phyloP scores from a whole-genome alignment of 2,113 vertebrate species.

The Maccullochella peelii region DNA sequence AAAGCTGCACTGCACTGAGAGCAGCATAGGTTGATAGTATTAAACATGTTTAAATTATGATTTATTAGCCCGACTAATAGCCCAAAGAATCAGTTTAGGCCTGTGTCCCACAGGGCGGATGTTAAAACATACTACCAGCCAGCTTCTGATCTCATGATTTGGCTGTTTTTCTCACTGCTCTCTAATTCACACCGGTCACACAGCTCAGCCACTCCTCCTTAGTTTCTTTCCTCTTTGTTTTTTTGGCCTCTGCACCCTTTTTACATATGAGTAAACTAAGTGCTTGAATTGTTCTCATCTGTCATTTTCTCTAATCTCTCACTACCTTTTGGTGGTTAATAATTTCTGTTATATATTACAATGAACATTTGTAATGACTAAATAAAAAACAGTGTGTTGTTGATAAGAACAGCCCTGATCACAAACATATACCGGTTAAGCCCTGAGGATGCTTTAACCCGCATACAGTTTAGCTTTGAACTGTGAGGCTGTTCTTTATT shows the following conservation, averaged over 20 bases:
- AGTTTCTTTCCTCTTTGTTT: conserved; percentile 22
- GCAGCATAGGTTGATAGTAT: conserved; percentile 1
- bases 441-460: conserved; percentile 47
- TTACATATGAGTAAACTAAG: background rate
- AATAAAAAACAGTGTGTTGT: conserved; percentile 13
- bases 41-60: conserved; percentile 51
- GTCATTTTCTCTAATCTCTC: background rate
- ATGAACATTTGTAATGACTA: conserved; percentile 15
- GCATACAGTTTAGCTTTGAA: conserved; percentile 54
- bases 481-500: conserved; percentile 57
- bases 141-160: conserved; percentile 68
- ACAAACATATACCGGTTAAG: conserved; percentile 42
- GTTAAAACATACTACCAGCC: conserved; percentile 56
- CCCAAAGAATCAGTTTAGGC: conserved; percentile 45
- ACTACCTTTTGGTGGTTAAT: conserved; percentile 1
- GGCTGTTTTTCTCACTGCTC: conserved; percentile 48
- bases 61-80: conserved; percentile 57
- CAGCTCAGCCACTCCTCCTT: conserved; percentile 35
- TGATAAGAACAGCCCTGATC: conserved; percentile 33
- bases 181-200: conserved; percentile 46
- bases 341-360: background rate
- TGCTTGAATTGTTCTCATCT: background rate
- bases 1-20: background rate
- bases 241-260: background rate
- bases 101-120: conserved; percentile 44